These are phyloP conservation scores for Uropsilus gracilis DNA, from an alignment of 2,113 vertebrate genomes.

Conservation along the genomic window DNA sequence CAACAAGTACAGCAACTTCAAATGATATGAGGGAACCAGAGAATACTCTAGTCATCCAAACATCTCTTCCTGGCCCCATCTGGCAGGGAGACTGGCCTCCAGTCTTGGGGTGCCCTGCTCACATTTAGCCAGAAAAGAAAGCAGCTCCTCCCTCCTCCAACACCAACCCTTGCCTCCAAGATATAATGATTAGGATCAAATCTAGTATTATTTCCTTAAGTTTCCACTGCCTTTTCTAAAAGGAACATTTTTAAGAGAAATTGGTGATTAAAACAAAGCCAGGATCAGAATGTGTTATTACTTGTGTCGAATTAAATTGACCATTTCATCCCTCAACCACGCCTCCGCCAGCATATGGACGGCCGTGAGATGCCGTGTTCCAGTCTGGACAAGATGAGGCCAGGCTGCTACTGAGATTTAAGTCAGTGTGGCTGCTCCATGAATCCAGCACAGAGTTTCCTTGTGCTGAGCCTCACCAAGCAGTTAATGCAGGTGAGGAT, in stretches of 20 bases:
- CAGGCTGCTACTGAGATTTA: too few relatives aligned
- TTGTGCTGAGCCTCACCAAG: neutral
- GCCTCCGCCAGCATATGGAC: neutral
- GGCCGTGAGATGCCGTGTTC: neutral
- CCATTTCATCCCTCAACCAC: neutral
- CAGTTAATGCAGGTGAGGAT: neutral
- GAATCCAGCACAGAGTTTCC: neutral
- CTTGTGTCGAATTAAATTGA: neutral
- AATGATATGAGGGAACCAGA: too few relatives aligned
- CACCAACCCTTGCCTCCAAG: neutral
- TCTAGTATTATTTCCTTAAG: neutral
- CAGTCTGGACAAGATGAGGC: neutral
- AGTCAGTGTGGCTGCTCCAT: neutral
- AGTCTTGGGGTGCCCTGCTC: neutral
- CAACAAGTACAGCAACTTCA: neutral
- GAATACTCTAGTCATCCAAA: neutral
- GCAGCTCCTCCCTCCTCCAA: neutral
- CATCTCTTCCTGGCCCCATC: neutral
- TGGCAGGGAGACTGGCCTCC: too few relatives aligned
- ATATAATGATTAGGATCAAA: neutral
- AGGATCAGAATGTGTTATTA: neutral
- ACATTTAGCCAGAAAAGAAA: neutral
- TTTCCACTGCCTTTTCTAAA: neutral
- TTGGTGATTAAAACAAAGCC: neutral
- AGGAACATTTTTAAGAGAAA: neutral